Base-by-base conservation (phyloP, 2,888 invertebrate genomes). In the Geophilus truncorum region DNA sequence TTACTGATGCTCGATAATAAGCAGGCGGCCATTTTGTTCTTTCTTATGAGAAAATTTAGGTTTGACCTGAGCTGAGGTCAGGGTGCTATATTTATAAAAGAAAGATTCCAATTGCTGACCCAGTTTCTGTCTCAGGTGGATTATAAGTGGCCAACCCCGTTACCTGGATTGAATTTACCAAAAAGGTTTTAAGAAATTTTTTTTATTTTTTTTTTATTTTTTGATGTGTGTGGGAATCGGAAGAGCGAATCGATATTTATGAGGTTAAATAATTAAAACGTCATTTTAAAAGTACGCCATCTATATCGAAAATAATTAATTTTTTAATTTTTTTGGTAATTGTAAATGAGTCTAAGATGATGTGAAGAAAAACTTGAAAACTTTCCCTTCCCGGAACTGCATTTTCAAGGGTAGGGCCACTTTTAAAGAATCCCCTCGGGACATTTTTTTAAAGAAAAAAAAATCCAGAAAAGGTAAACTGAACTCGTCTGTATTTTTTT, bases 71-170 rank as follows among this genome's bases (percentile, higher is more conserved):
- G 28, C 23, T 70, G 70, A 70, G 70, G 70, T 70, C 70, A 70
- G 70, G 70, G 70, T 70, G 70, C 70, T 70, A 70, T 70, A 28
- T 70, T 70, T 70, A 70, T 70, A 70, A 70, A 70, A 70, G 70
- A 70, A 70, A 70, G 70, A 70, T 70, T 70, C 70, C 70, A 70
- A 70, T 70, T 70, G 70, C 70, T 70, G 70, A 70, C 70, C 70
- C 70, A 70, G 70, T 70, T 70, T 70, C 28, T 25, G n/a, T 70
- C 70, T 70, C 70, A 70, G 70, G 70, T 70, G 28, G 70, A 70
- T 28, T 70, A 70, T 28, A 70, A 70, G 70, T 28, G 70, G 28
- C 70, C 25, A 25, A 70, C 70, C 70, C 25, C 70, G 70, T 70
- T 70, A 70, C 70, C 70, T 70, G 25, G 70, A 70, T 70, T 28